Percentiles rank a stretch among this genome's conserved stretches.
phyloP scores from a whole-genome alignment of 2,113 vertebrate genomes.

The Protobothrops flavoviridis region DNA sequence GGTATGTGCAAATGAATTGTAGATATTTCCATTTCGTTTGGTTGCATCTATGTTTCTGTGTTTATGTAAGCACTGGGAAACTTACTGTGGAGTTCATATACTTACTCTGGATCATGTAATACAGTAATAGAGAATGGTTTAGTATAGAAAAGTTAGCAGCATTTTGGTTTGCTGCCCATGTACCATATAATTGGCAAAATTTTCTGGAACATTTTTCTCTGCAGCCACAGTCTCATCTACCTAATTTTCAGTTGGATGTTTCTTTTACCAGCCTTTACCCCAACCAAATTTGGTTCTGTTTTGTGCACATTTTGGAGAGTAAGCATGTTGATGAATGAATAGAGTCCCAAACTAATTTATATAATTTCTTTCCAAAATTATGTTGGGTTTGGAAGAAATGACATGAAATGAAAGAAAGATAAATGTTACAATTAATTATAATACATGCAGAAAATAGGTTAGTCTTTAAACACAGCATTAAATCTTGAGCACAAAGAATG shows the following conservation, averaged over 20 bases:
- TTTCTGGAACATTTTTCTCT: not conserved
- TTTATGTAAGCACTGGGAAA: not conserved
- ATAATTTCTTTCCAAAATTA: not conserved
- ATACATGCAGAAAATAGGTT: not conserved
- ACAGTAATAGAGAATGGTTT: not conserved
- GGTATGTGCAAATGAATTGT: not conserved
- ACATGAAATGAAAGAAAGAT: not conserved
- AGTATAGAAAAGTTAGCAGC: not conserved
- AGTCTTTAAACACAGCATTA: not conserved
- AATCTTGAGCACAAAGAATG: not conserved
- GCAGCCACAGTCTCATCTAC: not conserved
- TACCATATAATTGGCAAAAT: not conserved
- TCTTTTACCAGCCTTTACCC: not conserved
- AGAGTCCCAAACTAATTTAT: not conserved
- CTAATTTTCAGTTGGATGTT: not conserved
- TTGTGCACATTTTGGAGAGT: not conserved
- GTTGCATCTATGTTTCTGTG: not conserved
- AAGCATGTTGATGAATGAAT: not conserved
- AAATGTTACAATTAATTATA: not conserved
- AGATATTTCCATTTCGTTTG: not conserved
- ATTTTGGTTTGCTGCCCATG: not conserved
- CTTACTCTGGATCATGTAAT: not conserved
- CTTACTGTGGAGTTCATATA: not conserved
- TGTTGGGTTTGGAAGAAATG: not conserved
- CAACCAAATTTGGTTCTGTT: not conserved